Evolutionary conservation across 2,113 vertebrate species (phyloP), one percentile per base, ranked within the genome.

Genomic region (Mellivora capensis): DNA sequence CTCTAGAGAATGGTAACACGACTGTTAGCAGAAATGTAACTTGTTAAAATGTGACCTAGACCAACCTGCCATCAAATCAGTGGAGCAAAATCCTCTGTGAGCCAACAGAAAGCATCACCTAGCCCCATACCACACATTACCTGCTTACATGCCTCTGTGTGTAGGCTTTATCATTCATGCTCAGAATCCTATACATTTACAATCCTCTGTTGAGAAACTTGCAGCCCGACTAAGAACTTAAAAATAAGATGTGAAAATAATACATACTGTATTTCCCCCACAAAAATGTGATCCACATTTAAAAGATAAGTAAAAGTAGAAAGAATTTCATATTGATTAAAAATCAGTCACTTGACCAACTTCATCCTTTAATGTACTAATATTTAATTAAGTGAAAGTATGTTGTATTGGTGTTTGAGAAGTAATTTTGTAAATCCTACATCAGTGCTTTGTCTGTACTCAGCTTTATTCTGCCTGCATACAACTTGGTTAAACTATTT

Each of bases 41-140:
- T 97, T 97, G 94, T 96, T 97, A 97, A 94, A 97, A 93, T 94
- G 44, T 18, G 84, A 97, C 93, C 93, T 87, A 95, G 84, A 81
- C 42, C 71, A 95, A 88, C 87, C 80, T 95, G 80, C 83, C 42
- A 42, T 94, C 62, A 90, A 95, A 92, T 96, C 89, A 90, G 72
- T 62, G 29, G 29, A 96, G 34, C 10, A 90, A 89, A 97, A 85
- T 90, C 47, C 54, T 94, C 86, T 25, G 27, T 84, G 86, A 97
- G 67, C 49, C 89, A 39, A 64, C 21, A 85, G 90, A 89, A 91
- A 94, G n/a, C 79, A 93, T 64, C 4, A 0, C 0, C 14, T 77
- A 81, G 39, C 62, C 52, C 34, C 0, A 0, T 62, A 49, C 15
- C 29, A 76, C 81, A 57, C 14, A 49, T 89, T 25, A 61, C 39